Evolutionary conservation across 1,140 invertebrate species (phyloP).

Genomic region (Diploscapter pachys): DNA sequence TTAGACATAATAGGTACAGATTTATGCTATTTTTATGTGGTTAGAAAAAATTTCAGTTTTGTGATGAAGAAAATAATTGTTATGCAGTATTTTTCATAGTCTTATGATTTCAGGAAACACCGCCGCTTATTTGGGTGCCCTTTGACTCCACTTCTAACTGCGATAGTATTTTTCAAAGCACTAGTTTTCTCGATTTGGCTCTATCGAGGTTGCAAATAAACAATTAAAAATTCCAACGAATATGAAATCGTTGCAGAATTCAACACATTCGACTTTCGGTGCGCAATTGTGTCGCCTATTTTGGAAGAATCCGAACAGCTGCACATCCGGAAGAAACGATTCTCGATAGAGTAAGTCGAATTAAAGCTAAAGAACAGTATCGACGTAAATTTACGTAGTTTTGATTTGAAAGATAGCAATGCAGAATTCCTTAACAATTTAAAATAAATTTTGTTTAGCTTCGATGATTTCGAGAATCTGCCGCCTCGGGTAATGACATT

Average conservation of each 20-base stretch:
- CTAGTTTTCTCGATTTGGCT: not conserved
- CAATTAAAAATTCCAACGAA: too few relatives aligned
- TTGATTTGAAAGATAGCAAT: not conserved
- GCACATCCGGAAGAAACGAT: not conserved
- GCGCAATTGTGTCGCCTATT: not conserved
- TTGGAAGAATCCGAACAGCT: not conserved
- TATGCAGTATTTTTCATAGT: too few relatives aligned
- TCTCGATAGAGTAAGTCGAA: not conserved
- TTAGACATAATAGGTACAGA: too few relatives aligned
- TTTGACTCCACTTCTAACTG: not conserved
- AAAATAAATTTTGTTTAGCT: not conserved
- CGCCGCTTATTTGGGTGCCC: slow-evolving; percentile 14
- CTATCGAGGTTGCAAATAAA: too few relatives aligned
- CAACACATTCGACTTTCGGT: slow-evolving; percentile 15
- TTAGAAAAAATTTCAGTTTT: too few relatives aligned
- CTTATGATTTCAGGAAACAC: slow-evolving; percentile 8
- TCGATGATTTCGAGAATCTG: too few relatives aligned
- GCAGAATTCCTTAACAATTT: not conserved
- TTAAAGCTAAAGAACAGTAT: not conserved
- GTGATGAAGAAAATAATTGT: too few relatives aligned
- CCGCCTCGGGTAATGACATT: too few relatives aligned
- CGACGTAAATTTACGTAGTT: not conserved
- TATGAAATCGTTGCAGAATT: not conserved
- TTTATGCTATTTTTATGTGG: too few relatives aligned
- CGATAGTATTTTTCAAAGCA: slow-evolving; percentile 8